Evolutionary conservation across 2,797 vertebrate species (phyloP), one percentile per base, ranked within the genome.

Genomic region (Periophthalmus magnuspinnatus): DNA sequence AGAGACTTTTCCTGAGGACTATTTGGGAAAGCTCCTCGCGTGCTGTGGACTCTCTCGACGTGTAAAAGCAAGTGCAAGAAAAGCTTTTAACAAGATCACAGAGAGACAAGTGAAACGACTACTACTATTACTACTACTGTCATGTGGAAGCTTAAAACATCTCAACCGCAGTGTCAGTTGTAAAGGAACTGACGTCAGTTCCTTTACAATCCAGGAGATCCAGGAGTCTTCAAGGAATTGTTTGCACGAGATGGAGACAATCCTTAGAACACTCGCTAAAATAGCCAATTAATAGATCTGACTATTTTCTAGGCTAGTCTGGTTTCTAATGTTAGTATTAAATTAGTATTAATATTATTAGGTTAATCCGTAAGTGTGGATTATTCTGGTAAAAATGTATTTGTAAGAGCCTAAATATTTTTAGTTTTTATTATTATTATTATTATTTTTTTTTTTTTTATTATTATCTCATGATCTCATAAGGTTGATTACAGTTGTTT

Each of bases 41-140:
- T 68, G 76, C 61, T 11, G 65, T 68, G 72, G 74, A 83, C 86
- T 63, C 86, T 63, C 67, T 80, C 48, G 71, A 73, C 77, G 81
- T 63, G 75, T 81, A 82, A 81, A 69, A 83, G 79, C 72, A 79
- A 81, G 77, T 81, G 65, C 77, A 74, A 82, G 75, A 11, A 78
- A 65, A 82, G 82, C 84, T 81, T 81, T 88, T 82, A 86, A 84
- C 68, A 13, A 82, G 86, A 84, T 89, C 85, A 86, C 77, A 79
- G 81, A 77, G 82, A 85, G 84, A 84, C 69, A 85, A 87, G 69
- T 77, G 58, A 71, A 74, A 50, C 71, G 73, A 75, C 78, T 78
- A 82, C 81, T 77, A 83, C 80, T 79, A 24, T 68, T 72, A 28
- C 80, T 82, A 81, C 63, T 45, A 63, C 41, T n/a, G n/a, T n/a